Conservation (phyloP, 2,113 vertebrate genomes). For the Lampris incognitus region DNA sequence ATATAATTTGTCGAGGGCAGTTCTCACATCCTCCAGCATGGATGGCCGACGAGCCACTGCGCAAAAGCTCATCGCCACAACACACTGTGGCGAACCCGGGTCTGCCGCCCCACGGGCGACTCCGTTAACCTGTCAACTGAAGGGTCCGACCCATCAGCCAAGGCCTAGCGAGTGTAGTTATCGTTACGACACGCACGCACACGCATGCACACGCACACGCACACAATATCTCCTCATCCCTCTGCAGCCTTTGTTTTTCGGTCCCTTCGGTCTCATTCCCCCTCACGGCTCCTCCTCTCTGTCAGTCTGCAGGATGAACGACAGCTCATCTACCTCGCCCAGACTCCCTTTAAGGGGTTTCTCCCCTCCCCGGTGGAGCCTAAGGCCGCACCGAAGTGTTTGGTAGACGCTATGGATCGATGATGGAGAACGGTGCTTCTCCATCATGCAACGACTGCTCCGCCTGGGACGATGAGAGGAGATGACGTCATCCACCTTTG, state of each 20-base stretch:
- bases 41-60: too few relatives aligned
- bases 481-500: too few relatives aligned
- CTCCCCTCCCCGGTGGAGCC: not conserved
- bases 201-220: not conserved
- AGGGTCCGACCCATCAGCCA: too few relatives aligned
- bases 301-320: constrained; percentile 20
- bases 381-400: too few relatives aligned
- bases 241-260: not conserved
- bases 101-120: not conserved
- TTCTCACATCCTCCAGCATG: too few relatives aligned
- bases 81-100: not conserved
- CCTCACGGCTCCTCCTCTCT: constrained; percentile 9
- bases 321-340: not conserved
- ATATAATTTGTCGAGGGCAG: too few relatives aligned
- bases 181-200: not conserved
- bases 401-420: not conserved
- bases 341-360: not conserved
- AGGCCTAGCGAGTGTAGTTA: too few relatives aligned
- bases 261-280: constrained; percentile 13
- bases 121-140: too few relatives aligned
- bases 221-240: not conserved
- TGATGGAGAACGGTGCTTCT: not conserved
- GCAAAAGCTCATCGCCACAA: too few relatives aligned
- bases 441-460: not conserved
- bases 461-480: not conserved